These are phyloP conservation scores for Pristionchus mayeri DNA, from an alignment of 2,888 invertebrate genomes.

Conservation along the genomic window DNA sequence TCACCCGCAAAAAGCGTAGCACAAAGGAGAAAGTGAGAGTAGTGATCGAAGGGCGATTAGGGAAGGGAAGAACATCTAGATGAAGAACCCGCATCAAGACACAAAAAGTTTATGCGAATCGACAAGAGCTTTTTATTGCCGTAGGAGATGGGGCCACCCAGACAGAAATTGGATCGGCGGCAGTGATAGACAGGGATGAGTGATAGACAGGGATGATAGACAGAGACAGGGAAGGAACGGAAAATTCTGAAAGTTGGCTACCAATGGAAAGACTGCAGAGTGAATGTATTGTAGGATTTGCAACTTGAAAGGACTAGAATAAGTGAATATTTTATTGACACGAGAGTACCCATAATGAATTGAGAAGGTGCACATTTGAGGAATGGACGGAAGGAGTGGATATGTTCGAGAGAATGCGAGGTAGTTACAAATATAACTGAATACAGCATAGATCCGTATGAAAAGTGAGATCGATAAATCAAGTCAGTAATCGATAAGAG, in stretches of 20 bases:
- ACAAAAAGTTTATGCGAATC: constrained; percentile 3
- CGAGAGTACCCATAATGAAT: background rate
- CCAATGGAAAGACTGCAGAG: background rate
- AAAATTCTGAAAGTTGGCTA: too few relatives aligned
- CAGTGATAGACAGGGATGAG: background rate
- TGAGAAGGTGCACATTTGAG: constrained; percentile 2
- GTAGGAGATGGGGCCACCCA: background rate
- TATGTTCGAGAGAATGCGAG: background rate
- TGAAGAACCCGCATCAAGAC: background rate
- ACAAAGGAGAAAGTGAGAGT: constrained; percentile 10
- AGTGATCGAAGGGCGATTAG: background rate
- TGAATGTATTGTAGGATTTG: too few relatives aligned
- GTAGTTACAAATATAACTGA: background rate
- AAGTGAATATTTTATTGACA: background rate
- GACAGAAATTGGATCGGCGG: background rate
- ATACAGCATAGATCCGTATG: constrained; percentile 46
- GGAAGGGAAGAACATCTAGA: background rate
- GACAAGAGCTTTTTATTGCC: constrained; percentile 7
- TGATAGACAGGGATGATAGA: background rate
- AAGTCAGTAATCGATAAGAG: constrained; percentile 51
- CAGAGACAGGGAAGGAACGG: background rate
- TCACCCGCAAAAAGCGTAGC: background rate
- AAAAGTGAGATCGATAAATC: constrained; percentile 49
- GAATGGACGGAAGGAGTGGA: constrained; percentile 47
- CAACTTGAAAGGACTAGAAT: background rate